A percentile compares a stretch with the other conserved stretches of the same genome.
These are phyloP conservation scores for Aplochiton taeniatus DNA, from an alignment of 2,797 vertebrate species.

Conservation along the genomic window DNA sequence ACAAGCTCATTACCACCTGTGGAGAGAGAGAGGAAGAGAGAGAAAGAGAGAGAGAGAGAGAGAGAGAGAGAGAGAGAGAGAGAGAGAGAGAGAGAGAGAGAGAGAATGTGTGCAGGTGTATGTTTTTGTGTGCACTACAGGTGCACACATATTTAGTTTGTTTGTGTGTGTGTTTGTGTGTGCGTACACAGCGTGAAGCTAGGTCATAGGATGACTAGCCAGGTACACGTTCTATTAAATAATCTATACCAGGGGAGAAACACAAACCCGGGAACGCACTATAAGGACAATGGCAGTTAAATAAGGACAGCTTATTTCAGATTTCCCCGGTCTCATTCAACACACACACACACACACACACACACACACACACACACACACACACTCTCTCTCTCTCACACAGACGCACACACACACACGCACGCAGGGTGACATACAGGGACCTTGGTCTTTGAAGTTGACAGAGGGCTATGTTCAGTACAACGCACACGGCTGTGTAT, in stretches of 20 bases:
- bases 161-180: too few species aligned
- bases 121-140: too few species aligned
- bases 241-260: too few species aligned
- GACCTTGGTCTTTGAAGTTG: conserved; percentile 1
- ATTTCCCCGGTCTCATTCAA: background rate
- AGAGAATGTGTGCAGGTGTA: too few species aligned
- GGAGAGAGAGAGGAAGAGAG: conserved; percentile 6
- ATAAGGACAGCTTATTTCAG: too few species aligned
- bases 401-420: background rate
- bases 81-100: conserved; percentile 6
- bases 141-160: too few species aligned
- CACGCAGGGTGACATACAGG: background rate
- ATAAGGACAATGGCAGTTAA: too few species aligned
- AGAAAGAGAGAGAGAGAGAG: background rate
- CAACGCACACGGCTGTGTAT: conserved; percentile 38
- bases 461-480: conserved; percentile 4
- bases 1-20: conserved; percentile 70
- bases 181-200: too few species aligned
- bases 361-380: conserved; percentile 37
- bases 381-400: background rate
- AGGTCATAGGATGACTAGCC: too few species aligned
- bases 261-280: too few species aligned
- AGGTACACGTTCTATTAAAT: too few species aligned
- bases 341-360: background rate
- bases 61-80: conserved; percentile 12